Evolutionary conservation across 2,888 invertebrate genomes (phyloP).

Genomic region (Pelosia muscerda): DNA sequence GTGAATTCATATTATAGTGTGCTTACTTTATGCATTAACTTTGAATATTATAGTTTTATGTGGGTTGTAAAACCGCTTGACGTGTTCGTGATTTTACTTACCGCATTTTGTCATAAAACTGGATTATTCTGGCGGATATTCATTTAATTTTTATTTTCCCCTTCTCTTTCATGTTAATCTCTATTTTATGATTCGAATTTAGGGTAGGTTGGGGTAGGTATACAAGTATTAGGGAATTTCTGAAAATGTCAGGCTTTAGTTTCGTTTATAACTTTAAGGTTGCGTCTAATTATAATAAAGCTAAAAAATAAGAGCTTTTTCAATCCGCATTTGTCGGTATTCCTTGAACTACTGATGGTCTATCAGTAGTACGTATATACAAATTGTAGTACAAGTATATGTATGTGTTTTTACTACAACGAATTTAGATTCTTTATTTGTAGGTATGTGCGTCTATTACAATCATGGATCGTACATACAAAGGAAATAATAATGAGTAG

Average conservation of each 20-base stretch:
- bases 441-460: too few relatives aligned
- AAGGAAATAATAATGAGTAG: background rate
- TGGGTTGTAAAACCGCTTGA: conserved; percentile 48
- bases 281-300: background rate
- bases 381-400: background rate
- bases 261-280: background rate
- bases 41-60: conserved; percentile 53
- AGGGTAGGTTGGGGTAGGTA: background rate
- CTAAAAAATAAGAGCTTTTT: background rate
- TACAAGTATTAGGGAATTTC: background rate
- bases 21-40: conserved; percentile 54
- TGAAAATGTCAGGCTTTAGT: background rate
- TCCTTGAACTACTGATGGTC: too few relatives aligned
- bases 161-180: conserved; percentile 16
- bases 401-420: too few relatives aligned
- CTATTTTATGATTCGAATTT: conserved; percentile 13
- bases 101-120: conserved; percentile 42
- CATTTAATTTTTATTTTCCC: conserved; percentile 16
- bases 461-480: too few relatives aligned
- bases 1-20: conserved; percentile 56
- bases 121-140: conserved; percentile 40
- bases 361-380: too few relatives aligned
- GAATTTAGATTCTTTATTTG: too few relatives aligned
- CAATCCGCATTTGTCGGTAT: background rate
- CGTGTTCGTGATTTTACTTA: conserved; percentile 44